Evolutionary conservation across 1,140 invertebrate species (phyloP), one percentile per base, ranked within the genome.

Genomic region (Popillia japonica): DNA sequence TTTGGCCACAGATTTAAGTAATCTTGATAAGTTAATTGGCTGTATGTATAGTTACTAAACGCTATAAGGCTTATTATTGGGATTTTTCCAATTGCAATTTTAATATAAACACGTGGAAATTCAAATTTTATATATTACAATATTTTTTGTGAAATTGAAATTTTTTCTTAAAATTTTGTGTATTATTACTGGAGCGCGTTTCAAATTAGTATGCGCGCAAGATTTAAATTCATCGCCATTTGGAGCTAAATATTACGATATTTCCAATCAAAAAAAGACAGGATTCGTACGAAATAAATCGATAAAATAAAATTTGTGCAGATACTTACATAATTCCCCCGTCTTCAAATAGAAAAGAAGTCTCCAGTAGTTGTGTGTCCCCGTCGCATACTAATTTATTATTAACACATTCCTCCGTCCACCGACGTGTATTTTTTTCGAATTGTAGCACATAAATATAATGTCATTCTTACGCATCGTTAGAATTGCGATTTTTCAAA

Each of bases 351-450:
- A 17, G 48, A 6, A 55, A 55, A 55, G 17, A 17, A 55, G 48
- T 17, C 17, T 55, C 48, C 48, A n/a, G 48, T 55, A 55, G 48
- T 14, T 55, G 27, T 55, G 48, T 55, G n/a, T 55, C 48, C 14
- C 48, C 48, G 48, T 55, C 48, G 48, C 48, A 55, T 55, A 55
- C 48, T 55, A 55, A 55, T 55, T 55, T 55, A n/a, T 55, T 55
- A 55, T 55, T 55, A 14, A 55, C 48, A 55, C 48, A 55, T 55
- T 55, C 48, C 48, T 55, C 14, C 48, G 14, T 10, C 44, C 10
- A 48, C 17, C 48, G 48, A 3, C 48, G 48, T 14, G 14, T 17
- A 17, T 55, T 17, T 17, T 6, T 55, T 55, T 55, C 7, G 17
- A 55, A 55, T 55, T 34, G 27, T 34, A 17, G 48, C 48, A 55